phyloP scores from a whole-genome alignment of 2,113 vertebrate genomes.

The Sceloporus undulatus region DNA sequence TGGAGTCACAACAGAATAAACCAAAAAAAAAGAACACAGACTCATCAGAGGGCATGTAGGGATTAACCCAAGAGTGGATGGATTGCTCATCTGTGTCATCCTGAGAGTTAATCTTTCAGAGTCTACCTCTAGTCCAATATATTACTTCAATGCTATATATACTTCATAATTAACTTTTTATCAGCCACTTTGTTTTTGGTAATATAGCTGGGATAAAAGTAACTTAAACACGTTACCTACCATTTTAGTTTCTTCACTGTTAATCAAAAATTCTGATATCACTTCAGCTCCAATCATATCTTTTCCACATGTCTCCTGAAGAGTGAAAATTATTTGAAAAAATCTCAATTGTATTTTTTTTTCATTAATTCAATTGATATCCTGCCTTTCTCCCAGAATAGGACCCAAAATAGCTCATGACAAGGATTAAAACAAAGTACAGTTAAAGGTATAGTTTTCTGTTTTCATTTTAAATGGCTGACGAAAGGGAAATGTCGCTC shows the following conservation, averaged over 20 bases:
- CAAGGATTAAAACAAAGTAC: too few relatives aligned
- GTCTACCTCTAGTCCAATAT: not conserved
- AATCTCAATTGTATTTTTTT: not conserved
- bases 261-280: conserved; percentile 90
- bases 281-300: conserved; percentile 89
- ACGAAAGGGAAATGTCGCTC: too few relatives aligned
- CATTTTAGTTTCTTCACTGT: conserved; percentile 93
- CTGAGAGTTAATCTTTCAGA: not conserved
- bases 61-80: too few relatives aligned
- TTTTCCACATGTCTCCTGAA: conserved; percentile 76
- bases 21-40: too few relatives aligned
- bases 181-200: not conserved
- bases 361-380: too few relatives aligned
- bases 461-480: too few relatives aligned
- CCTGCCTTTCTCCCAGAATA: too few relatives aligned
- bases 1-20: too few relatives aligned
- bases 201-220: not conserved
- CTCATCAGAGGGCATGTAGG: too few relatives aligned
- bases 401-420: too few relatives aligned
- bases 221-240: conserved; percentile 72
- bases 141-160: not conserved
- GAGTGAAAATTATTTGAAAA: conserved; percentile 49
- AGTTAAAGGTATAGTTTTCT: too few relatives aligned
- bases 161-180: not conserved
- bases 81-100: too few relatives aligned